Percentiles rank a stretch among this genome's conserved stretches.
These are phyloP conservation scores for Boloria selene DNA, from an alignment of 2,888 invertebrate genomes.

Conservation along the genomic window DNA sequence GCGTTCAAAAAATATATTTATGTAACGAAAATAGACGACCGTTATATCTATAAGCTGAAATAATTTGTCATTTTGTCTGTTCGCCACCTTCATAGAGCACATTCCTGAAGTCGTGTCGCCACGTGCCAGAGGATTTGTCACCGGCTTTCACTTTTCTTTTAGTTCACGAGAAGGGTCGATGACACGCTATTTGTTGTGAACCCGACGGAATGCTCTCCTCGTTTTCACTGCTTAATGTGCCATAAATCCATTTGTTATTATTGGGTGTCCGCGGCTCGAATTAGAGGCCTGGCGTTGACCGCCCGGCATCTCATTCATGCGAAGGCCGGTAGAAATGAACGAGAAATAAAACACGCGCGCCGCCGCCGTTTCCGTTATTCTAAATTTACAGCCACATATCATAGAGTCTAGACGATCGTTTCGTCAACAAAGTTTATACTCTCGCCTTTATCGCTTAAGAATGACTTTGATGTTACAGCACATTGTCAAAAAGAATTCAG, in stretches of 20 bases:
- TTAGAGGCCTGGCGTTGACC: slow-evolving; percentile 59
- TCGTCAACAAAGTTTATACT: slow-evolving; percentile 52
- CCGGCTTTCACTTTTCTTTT: slow-evolving; percentile 68
- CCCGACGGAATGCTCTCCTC: slow-evolving; percentile 47
- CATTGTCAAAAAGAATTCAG: slow-evolving; percentile 48
- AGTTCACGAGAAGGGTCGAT: slow-evolving; percentile 47
- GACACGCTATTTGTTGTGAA: slow-evolving; percentile 54
- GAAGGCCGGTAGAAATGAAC: slow-evolving; percentile 67
- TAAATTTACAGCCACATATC: slow-evolving; percentile 68
- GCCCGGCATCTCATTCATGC: slow-evolving; percentile 72
- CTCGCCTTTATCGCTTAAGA: slow-evolving; percentile 40
- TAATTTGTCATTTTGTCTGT: slow-evolving; percentile 14
- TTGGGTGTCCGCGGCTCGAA: slow-evolving; percentile 57
- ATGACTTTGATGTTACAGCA: slow-evolving; percentile 39
- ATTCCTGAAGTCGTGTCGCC: slow-evolving; percentile 52
- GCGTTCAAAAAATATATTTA: background rate
- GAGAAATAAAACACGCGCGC: slow-evolving; percentile 50
- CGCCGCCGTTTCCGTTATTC: slow-evolving; percentile 72
- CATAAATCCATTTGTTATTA: slow-evolving; percentile 67
- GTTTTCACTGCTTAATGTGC: slow-evolving; percentile 60
- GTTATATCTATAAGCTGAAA: background rate
- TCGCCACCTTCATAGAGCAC: slow-evolving; percentile 39
- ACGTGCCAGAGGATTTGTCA: slow-evolving; percentile 61
- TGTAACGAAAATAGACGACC: background rate
- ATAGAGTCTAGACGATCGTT: slow-evolving; percentile 50